These are phyloP conservation scores for Barbus barbus DNA, from an alignment of 2,113 vertebrate genomes.

Conservation along the genomic window DNA sequence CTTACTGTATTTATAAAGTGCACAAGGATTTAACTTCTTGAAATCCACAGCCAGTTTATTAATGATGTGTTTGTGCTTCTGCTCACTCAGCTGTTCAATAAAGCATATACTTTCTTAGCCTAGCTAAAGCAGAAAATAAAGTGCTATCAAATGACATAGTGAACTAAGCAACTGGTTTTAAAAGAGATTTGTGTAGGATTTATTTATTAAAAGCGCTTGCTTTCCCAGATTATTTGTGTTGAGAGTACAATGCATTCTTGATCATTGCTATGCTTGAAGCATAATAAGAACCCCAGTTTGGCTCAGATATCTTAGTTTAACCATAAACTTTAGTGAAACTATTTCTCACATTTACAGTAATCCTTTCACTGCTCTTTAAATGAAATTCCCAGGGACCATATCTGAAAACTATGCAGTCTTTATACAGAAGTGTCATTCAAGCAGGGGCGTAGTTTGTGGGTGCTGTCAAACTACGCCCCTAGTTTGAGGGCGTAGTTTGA, in stretches of 20 bases:
- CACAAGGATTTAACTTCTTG: too few species aligned
- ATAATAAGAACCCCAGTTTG: not conserved
- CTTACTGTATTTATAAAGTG: not conserved
- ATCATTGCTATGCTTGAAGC: not conserved
- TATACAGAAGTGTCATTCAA: not conserved
- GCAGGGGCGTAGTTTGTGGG: too few species aligned
- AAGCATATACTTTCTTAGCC: not conserved
- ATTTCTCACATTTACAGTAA: not conserved
- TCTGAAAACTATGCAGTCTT: constrained; percentile 11
- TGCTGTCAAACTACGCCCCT: too few species aligned
- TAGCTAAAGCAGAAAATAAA: not conserved
- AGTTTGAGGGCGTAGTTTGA: too few species aligned
- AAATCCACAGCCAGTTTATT: too few species aligned
- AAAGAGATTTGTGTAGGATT: not conserved
- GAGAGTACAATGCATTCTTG: constrained; percentile 11
- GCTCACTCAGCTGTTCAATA: not conserved
- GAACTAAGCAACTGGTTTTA: not conserved
- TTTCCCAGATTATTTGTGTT: not conserved
- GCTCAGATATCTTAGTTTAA: not conserved
- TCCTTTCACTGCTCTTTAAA: not conserved
- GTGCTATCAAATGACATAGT: not conserved
- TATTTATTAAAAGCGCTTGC: not conserved
- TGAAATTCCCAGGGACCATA: not conserved
- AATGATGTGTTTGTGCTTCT: not conserved
- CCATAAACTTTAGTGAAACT: not conserved